These are phyloP conservation scores for Bos javanicus DNA, from an alignment of 2,113 vertebrate species.

Conservation along the genomic window DNA sequence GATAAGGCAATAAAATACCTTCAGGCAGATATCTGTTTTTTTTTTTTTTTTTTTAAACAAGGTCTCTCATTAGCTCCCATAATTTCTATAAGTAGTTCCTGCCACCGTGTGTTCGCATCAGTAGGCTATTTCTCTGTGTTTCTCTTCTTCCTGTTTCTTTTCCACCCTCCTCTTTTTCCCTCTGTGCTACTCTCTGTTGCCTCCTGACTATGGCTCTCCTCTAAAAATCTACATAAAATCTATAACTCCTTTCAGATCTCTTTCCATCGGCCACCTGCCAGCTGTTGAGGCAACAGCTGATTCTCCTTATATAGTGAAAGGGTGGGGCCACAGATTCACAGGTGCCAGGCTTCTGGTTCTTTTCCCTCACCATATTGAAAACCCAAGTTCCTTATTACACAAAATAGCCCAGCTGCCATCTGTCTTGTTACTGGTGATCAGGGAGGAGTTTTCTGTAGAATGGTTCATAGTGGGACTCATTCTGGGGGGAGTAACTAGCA, in stretches of 20 bases:
- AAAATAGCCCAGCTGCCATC: slow-evolving; percentile 35
- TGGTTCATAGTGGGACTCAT: not conserved
- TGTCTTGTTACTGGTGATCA: slow-evolving; percentile 24
- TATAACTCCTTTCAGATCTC: not conserved
- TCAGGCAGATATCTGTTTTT: not conserved
- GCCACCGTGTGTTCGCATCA: not conserved
- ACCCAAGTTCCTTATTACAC: not conserved
- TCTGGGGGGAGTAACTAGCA: not conserved
- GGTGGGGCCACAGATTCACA: not conserved
- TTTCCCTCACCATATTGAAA: slow-evolving; percentile 23
- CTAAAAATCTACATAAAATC: not conserved
- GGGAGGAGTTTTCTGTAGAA: not conserved
- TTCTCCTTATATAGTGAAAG: not conserved
- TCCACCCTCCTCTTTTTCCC: not conserved
- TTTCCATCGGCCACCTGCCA: slow-evolving; percentile 37
- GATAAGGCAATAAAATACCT: not conserved
- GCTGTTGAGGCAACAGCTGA: slow-evolving; percentile 54
- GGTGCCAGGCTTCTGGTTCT: slow-evolving; percentile 41
- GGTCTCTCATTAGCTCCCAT: not conserved
- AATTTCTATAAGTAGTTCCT: not conserved
- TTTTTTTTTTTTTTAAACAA: not conserved
- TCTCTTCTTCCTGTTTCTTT: not conserved
- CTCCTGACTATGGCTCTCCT: not conserved
- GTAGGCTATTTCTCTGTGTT: not conserved
- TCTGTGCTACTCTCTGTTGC: not conserved